Evolutionary conservation across 2,113 vertebrate genomes (phyloP), one percentile per base, ranked within the genome.

Genomic region (Hucho hucho): DNA sequence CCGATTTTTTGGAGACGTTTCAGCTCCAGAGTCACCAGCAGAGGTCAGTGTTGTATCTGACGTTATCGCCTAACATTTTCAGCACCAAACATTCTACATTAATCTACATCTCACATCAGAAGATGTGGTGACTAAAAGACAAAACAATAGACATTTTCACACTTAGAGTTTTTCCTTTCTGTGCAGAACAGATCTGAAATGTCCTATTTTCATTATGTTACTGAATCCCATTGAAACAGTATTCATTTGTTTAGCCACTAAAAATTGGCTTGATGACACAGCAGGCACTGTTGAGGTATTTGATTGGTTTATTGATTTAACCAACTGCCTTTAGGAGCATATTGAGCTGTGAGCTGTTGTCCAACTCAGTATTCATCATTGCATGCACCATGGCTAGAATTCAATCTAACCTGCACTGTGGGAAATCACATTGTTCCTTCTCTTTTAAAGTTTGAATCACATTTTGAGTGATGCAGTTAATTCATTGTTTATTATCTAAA

Each of bases 21-120:
- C 20, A 22, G 9, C 58, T 58, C 29, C 64, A 24, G 26, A 64
- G 49, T 58, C 1, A 47, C 87, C 91, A 90, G 77, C 73, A 92
- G 91, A 90, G 88, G 91, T 84, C 90, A 87, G 77, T 77, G 76
- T 91, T 85, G 82, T 67, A 80, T 26, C 61, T 25, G 24, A 64
- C 22, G 11, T 16, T 65, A 9, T 2, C 18, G 12, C 18, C 28
- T 67, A 9, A 11, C 37, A 43, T 29, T 28, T 65, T 28, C 1
- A 65, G 14, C 22, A 4, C 3, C 49, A 16, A 53, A 53, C 49
- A 18, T 43, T 12, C 37, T 12, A 43, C 37, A 43, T 43, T 43
- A 43, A 9, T 43, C 37, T 43, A 11, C 37, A 43, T 43, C 37
- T 43, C 37, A 12, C 4, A 53, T 53, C 49, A 53, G 47, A 49